phyloP scores from a whole-genome alignment of 2,113 vertebrate species.

The Tylochromis polylepis region DNA sequence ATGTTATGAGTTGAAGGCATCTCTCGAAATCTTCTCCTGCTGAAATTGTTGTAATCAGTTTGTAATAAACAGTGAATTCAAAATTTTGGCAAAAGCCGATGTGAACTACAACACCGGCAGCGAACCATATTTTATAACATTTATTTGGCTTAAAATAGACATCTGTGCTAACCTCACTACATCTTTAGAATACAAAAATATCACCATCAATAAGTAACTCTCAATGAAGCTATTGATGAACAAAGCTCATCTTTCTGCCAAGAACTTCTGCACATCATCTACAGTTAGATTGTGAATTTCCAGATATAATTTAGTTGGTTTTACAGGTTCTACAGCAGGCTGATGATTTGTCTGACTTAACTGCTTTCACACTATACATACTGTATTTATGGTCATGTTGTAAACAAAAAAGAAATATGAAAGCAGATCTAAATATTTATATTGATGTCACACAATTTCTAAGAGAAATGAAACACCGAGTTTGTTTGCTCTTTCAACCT shows the following conservation, averaged over 20 bases:
- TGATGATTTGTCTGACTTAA: background rate
- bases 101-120: background rate
- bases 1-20: background rate
- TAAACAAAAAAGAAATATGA: background rate
- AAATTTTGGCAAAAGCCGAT: background rate
- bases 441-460: background rate
- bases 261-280: background rate
- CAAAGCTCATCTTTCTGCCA: background rate
- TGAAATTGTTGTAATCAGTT: background rate
- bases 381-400: background rate
- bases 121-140: background rate
- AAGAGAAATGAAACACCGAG: background rate
- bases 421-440: background rate
- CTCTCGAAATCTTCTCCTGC: background rate
- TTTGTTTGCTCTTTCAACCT: background rate
- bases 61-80: background rate
- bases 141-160: background rate
- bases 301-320: background rate
- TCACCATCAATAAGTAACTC: background rate
- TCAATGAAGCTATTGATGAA: background rate
- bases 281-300: background rate
- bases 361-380: background rate
- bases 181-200: background rate
- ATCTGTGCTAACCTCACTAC: background rate
- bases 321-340: background rate